Evolutionary conservation across 64 coral and sea anemone species (phyloP).

Genomic region (Pachyseris speciosa): DNA sequence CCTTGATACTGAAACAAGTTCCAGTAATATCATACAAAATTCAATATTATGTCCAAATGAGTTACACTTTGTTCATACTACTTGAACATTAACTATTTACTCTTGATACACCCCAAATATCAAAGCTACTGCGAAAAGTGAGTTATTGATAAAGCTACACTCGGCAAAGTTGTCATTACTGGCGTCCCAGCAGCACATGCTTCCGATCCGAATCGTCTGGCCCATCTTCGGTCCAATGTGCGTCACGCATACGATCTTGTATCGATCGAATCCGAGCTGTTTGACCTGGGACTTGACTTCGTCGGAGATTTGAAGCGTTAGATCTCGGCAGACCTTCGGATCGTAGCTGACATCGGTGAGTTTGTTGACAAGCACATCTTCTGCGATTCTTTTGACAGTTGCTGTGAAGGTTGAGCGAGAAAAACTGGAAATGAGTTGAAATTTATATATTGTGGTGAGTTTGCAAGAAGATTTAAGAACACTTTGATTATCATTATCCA

Average conservation of each 20-base stretch:
- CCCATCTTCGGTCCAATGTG: conserved; percentile 63
- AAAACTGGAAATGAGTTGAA: neutral
- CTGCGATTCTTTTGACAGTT: conserved; percentile 37
- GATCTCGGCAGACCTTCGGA: conserved; percentile 55
- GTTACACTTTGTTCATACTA: too few relatives aligned
- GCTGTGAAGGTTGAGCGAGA: conserved; percentile 1
- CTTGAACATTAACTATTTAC: neutral
- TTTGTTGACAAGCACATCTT: conserved; percentile 2
- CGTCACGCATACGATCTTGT: conserved; percentile 84
- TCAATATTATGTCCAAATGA: too few relatives aligned
- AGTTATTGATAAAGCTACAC: conserved; percentile 50
- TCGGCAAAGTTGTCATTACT: conserved; percentile 67
- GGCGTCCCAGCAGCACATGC: conserved; percentile 69
- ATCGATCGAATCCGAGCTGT: conserved; percentile 76
- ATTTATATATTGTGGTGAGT: neutral
- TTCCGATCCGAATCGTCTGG: conserved; percentile 38
- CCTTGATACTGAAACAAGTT: too few relatives aligned
- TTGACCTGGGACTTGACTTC: conserved; percentile 61
- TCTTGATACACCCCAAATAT: conserved; percentile 81
- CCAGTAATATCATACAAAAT: too few relatives aligned
- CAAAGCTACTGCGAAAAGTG: conserved; percentile 61
- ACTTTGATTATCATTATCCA: too few relatives aligned
- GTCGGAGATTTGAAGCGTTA: conserved; percentile 62
- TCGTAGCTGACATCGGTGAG: conserved; percentile 45
- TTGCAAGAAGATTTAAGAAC: too few relatives aligned